Evolutionary conservation across 2,888 invertebrate genomes (phyloP).

Genomic region (Chironomus tentans): DNA sequence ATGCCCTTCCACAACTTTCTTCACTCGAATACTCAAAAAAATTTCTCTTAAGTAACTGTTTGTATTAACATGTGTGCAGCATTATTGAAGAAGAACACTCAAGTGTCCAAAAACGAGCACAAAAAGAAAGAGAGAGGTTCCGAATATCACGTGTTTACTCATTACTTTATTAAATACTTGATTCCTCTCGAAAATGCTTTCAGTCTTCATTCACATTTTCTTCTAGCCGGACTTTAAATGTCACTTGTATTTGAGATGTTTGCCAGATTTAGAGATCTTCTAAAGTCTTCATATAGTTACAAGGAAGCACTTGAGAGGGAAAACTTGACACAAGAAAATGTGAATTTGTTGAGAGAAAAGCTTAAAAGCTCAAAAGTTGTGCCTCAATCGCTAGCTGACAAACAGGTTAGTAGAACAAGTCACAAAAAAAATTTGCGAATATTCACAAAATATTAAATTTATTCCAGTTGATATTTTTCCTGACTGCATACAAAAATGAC

Average conservation of each 20-base stretch:
- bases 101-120: not conserved
- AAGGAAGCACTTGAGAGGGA: slow-evolving; percentile 8
- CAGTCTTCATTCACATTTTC: not conserved
- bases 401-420: not conserved
- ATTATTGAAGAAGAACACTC: too few species aligned
- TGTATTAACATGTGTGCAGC: too few species aligned
- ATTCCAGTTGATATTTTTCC: slow-evolving; percentile 11
- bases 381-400: not conserved
- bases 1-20: too few species aligned
- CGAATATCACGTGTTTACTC: not conserved
- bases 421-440: not conserved
- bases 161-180: not conserved
- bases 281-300: slow-evolving; percentile 1
- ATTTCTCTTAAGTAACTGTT: too few species aligned
- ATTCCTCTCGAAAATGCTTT: not conserved
- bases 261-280: not conserved
- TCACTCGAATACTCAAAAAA: too few species aligned
- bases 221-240: not conserved
- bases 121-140: not conserved
- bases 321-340: not conserved
- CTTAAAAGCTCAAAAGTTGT: not conserved
- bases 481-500: not conserved
- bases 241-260: not conserved
- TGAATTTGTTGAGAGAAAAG: not conserved
- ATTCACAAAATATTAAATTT: not conserved